phyloP scores from a whole-genome alignment of 2,797 vertebrate genomes.

The Hybognathus amarus region DNA sequence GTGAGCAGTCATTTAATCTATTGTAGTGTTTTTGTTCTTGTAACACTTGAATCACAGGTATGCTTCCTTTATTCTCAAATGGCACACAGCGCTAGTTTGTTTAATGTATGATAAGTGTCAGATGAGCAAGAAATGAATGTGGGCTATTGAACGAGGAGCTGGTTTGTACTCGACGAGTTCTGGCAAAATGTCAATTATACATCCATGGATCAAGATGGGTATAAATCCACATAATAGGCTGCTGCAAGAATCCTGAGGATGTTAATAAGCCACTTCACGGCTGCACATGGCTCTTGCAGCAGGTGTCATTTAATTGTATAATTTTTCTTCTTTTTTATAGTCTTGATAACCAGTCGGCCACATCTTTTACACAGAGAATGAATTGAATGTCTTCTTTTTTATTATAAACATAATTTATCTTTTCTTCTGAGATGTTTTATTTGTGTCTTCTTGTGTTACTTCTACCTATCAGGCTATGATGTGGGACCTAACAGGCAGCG shows the following conservation, averaged over 20 bases:
- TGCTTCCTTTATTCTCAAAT: neutral
- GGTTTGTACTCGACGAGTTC: conserved; percentile 1
- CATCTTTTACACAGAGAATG: neutral
- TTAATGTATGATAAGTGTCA: neutral
- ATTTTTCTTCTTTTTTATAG: neutral
- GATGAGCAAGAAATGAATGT: conserved; percentile 6
- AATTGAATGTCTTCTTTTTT: neutral
- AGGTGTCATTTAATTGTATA: conserved; percentile 8
- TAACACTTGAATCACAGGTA: neutral
- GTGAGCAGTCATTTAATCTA: neutral
- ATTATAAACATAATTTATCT: neutral
- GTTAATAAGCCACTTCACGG: conserved; percentile 13
- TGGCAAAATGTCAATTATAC: conserved; percentile 17
- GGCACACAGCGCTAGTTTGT: neutral
- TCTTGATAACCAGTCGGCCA: neutral
- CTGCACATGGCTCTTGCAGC: conserved; percentile 5
- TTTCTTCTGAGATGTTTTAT: neutral
- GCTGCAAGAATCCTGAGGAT: conserved; percentile 39
- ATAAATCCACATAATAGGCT: conserved; percentile 27
- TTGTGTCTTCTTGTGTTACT: conserved; percentile 40
- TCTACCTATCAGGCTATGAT: conserved; percentile 66
- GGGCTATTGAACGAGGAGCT: conserved; percentile 5
- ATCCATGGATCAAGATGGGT: neutral
- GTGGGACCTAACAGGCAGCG: conserved; percentile 71
- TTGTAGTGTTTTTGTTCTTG: neutral